Base-by-base conservation (phyloP, 2,113 vertebrate genomes). In the Halichoerus grypus region DNA sequence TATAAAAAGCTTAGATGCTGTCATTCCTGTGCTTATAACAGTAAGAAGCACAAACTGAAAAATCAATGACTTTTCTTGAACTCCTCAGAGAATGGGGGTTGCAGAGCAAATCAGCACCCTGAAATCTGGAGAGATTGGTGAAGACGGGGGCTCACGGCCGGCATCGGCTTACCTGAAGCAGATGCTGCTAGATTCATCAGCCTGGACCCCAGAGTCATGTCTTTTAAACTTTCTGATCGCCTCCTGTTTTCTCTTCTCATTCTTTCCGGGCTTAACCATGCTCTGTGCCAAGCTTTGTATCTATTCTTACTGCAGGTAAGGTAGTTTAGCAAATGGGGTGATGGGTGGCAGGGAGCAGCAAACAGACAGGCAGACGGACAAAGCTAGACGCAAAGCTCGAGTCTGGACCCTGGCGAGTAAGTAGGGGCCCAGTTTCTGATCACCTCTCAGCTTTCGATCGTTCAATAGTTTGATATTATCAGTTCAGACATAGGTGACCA, bases 11-110 rank as follows among this genome's bases (percentile, higher is more conserved):
- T 63, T 81, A 42, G 28, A 91, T 24, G 39, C 9, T 83, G 86
- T 93, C 51, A 84, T 33, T 74, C 18, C 18, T 87, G 39, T 61
- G n/a, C 39, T 83, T 79, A 90, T 7, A 82, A 82, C 10, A 95
- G 92, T 63, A 88, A 79, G 88, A 89, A 13, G 14, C 13, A 33
- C 19, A 92, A 74, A 91, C 6, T 51, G 33, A 94, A 96, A 96
- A 61, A 57, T 79, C 53, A 59, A 49, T 10, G 19, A 67, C 18
- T 82, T 92, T 94, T 77, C 51, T 84, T 22, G 59, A 76, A 31
- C 28, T 36, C 7, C 5, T 79, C 82, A 39, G 33, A 90, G 69
- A 59, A 12, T 1, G n/a, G 46, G 76, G 24, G 12, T 59, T 80
- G 3, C 67, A 61, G 59, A 59, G 12, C 46, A 85, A 59, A 46